phyloP scores from a whole-genome alignment of 2,113 vertebrate genomes.

The Gnathonemus longibarbis region DNA sequence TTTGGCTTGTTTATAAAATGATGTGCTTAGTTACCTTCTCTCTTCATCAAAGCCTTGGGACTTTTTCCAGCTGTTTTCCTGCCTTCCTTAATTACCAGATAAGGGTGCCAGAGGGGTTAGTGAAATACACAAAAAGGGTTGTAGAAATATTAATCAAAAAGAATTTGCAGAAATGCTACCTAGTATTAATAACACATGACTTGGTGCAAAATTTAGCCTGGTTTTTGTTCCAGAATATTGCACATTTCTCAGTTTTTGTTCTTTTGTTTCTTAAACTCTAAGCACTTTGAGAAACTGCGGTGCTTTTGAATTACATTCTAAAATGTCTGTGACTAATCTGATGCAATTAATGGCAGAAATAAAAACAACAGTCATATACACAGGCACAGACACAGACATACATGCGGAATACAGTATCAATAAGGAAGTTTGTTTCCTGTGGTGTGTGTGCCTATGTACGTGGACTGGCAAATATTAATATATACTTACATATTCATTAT shows the following conservation, averaged over 20 bases:
- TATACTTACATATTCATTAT: neutral
- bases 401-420: neutral
- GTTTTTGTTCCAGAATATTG: conserved; percentile 21
- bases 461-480: neutral
- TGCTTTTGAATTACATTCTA: neutral
- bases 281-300: neutral
- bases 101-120: conserved; percentile 21
- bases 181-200: conserved; percentile 29
- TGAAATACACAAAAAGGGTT: conserved; percentile 20
- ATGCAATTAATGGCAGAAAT: neutral
- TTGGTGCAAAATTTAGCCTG: conserved; percentile 27
- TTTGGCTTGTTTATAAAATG: conserved; percentile 4
- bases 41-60: neutral
- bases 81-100: conserved; percentile 27
- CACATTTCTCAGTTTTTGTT: conserved; percentile 26
- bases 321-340: neutral
- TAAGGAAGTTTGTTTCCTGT: neutral
- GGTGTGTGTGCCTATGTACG: neutral
- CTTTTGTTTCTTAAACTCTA: conserved; percentile 7
- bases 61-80: neutral
- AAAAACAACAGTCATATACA: neutral
- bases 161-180: conserved; percentile 38
- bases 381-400: neutral
- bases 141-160: conserved; percentile 39
- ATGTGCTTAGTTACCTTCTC: neutral